Evolutionary conservation across 2,888 invertebrate genomes (phyloP).

Genomic region (Eurytoma californica): DNA sequence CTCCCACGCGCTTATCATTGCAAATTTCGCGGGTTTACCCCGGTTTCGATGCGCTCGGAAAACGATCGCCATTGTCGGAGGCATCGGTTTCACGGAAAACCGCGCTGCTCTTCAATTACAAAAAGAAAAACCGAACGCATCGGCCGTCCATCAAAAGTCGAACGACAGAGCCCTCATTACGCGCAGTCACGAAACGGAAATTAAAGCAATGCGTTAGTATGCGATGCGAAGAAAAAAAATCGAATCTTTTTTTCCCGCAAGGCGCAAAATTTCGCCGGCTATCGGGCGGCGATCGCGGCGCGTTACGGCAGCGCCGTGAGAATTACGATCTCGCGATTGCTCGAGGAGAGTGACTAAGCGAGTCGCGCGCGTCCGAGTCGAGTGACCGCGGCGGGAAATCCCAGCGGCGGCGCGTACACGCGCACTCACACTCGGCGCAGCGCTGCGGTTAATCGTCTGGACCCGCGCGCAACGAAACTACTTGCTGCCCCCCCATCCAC

Average conservation of each 20-base stretch:
- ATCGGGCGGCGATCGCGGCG: neutral
- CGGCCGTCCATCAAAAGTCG: too few species aligned
- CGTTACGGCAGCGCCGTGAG: slow-evolving; percentile 4
- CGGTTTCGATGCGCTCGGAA: neutral
- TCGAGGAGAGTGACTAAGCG: slow-evolving; percentile 41
- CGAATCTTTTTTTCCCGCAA: too few species aligned
- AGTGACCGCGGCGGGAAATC: slow-evolving; percentile 41
- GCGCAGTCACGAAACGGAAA: too few species aligned
- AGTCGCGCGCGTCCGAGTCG: neutral
- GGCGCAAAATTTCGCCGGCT: too few species aligned
- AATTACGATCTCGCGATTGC: slow-evolving; percentile 41
- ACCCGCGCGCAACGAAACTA: neutral
- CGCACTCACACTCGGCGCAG: neutral
- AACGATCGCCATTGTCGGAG: too few species aligned
- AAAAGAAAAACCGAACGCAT: too few species aligned
- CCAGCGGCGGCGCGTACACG: slow-evolving; percentile 4
- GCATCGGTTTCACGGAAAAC: too few species aligned
- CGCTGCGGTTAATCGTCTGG: slow-evolving; percentile 12
- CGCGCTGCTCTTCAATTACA: too few species aligned
- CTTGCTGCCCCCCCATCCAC: neutral
- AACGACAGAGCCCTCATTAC: too few species aligned
- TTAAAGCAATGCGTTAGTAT: too few species aligned
- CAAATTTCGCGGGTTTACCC: slow-evolving; percentile 21
- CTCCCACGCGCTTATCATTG: neutral
- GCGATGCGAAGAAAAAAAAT: too few species aligned